Evolutionary conservation across 2,888 invertebrate species (phyloP).

Genomic region (Acleris holmiana): DNA sequence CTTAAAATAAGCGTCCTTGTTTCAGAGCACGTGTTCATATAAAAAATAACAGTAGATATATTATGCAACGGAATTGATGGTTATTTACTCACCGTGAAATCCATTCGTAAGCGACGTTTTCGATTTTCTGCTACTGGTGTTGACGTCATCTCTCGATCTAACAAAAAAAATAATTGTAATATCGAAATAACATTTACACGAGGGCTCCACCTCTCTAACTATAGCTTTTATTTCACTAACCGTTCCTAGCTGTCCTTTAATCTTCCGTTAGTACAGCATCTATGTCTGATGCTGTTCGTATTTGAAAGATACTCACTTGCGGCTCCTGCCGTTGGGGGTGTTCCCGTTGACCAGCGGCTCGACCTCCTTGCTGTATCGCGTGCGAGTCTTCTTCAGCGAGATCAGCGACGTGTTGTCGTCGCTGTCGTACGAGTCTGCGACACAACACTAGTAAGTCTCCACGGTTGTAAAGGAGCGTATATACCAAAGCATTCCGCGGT

Average conservation of each 20-base stretch:
- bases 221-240: too few relatives aligned
- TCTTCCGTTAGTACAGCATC: too few relatives aligned
- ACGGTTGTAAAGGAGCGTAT: too few relatives aligned
- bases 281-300: not conserved
- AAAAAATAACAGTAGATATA: too few relatives aligned
- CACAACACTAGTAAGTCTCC: not conserved
- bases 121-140: slow-evolving; percentile 57
- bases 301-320: slow-evolving; percentile 23
- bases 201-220: too few relatives aligned
- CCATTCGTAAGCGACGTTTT: slow-evolving; percentile 72
- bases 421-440: slow-evolving; percentile 75
- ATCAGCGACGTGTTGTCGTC: slow-evolving; percentile 74
- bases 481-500: too few relatives aligned
- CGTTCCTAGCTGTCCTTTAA: too few relatives aligned
- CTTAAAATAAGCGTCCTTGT: too few relatives aligned
- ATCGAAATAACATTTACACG: too few relatives aligned
- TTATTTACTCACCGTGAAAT: slow-evolving; percentile 58
- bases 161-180: slow-evolving; percentile 37
- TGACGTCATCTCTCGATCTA: slow-evolving; percentile 66
- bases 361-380: slow-evolving; percentile 64
- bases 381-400: slow-evolving; percentile 60
- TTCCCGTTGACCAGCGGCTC: slow-evolving; percentile 64
- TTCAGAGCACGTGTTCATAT: too few relatives aligned
- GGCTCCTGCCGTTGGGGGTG: slow-evolving; percentile 31
- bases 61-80: not conserved